phyloP scores from a whole-genome alignment of 2,113 vertebrate genomes.

The Eulemur rufifrons region DNA sequence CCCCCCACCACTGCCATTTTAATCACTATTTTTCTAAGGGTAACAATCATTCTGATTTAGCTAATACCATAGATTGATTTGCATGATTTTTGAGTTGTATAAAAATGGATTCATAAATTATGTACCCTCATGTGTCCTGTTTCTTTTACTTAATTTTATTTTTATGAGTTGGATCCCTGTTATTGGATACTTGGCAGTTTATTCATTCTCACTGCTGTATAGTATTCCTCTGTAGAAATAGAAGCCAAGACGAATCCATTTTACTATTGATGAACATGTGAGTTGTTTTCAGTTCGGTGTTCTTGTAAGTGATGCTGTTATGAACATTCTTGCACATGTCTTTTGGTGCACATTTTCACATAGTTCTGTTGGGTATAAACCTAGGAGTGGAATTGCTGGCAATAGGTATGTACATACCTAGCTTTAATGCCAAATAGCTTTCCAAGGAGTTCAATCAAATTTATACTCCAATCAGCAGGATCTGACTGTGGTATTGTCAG shows the following conservation, averaged over 20 bases:
- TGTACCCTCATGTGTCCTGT: background rate
- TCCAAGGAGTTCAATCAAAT: background rate
- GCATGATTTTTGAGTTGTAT: background rate
- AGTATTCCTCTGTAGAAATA: background rate
- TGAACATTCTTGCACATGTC: background rate
- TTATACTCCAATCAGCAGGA: background rate
- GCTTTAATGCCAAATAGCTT: background rate
- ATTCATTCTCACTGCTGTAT: background rate
- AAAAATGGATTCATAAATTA: background rate
- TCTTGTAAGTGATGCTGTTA: background rate
- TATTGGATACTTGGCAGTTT: background rate
- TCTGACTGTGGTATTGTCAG: background rate
- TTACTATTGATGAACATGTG: background rate
- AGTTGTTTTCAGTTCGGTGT: background rate
- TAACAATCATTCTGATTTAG: background rate
- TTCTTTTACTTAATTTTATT: constrained; percentile 14
- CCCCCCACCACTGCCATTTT: background rate
- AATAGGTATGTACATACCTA: background rate
- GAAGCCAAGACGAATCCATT: background rate
- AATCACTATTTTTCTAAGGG: background rate
- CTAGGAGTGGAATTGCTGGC: background rate
- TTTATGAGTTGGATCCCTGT: background rate
- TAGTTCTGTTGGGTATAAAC: background rate
- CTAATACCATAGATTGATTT: background rate
- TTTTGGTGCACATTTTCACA: background rate